Evolutionary conservation across 1,140 invertebrate species (phyloP), one percentile per base, ranked within the genome.

Genomic region (Drosophila repletoides): DNA sequence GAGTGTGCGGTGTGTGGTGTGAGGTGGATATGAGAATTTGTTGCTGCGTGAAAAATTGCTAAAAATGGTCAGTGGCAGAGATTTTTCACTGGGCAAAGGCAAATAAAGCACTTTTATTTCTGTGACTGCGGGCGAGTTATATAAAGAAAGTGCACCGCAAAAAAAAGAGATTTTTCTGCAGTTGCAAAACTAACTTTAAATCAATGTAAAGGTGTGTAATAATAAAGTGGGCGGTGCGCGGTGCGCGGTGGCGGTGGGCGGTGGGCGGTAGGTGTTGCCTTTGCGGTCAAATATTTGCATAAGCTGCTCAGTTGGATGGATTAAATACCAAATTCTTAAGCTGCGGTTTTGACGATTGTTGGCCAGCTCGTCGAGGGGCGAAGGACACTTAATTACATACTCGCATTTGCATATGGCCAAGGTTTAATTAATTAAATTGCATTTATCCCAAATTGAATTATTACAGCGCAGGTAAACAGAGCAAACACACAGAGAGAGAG

Each of bases 401-500:
- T 21, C 5, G 34, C 45, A 72, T 72, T 77, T 67, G 33, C 68
- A 70, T 69, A 59, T 52, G 14, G 38, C 63, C 40, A 17, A 5
- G 33, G 21, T 7, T 41, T 56, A 64, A 81, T 56, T 60, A 74
- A 79, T 66, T 74, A 21, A 43, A 75, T 38, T 66, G 45, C 43
- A 74, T 59, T 70, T 65, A 48, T 53, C 17, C 48, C 10, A 2
- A 14, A 12, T 3, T 49, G 31, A 65, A 33, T 33, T 40, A 59
- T 41, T 12, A 12, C 21, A 14, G 28, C 40, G 7, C n/a, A 40
- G 34, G 6, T 36, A n/a, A 33, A 28, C 26, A 21, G 28, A 51
- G 17, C 29, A 12, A 49, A 17, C 17, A 19, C 21, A 24, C n/a
- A n/a, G n/a, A n/a, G n/a, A n/a, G n/a, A n/a, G n/a, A n/a, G n/a